These are phyloP conservation scores for Synanceia verrucosa DNA, from an alignment of 2,797 vertebrate species.

Conservation along the genomic window DNA sequence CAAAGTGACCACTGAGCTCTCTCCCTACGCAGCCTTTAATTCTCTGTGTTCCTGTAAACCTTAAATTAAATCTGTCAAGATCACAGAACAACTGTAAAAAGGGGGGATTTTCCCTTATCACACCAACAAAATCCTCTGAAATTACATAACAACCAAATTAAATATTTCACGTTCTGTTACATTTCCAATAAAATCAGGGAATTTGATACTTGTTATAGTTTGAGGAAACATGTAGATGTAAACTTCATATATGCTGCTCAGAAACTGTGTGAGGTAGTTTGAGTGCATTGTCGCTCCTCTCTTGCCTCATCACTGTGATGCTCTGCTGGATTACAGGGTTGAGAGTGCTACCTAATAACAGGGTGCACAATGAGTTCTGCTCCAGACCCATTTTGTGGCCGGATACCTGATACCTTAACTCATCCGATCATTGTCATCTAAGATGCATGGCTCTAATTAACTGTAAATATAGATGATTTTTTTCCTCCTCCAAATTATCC, in stretches of 20 bases:
- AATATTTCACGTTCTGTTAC: conserved; percentile 4
- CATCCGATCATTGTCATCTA: conserved; percentile 77
- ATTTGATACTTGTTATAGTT: not conserved
- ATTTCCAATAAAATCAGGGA: not conserved
- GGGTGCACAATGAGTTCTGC: conserved; percentile 49
- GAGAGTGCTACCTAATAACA: conserved; percentile 69
- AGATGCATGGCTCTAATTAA: conserved; percentile 80
- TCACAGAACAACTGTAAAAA: conserved; percentile 41
- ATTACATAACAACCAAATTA: conserved; percentile 30
- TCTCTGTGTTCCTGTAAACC: conserved; percentile 29
- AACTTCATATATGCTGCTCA: not conserved
- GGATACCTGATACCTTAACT: conserved; percentile 75
- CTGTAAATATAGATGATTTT: conserved; percentile 76
- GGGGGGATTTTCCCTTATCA: conserved; percentile 22
- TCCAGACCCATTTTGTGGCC: conserved; percentile 60
- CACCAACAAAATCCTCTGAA: conserved; percentile 27
- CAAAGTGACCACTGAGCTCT: conserved; percentile 17
- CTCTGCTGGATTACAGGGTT: conserved; percentile 67
- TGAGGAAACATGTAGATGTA: not conserved
- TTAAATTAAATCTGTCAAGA: conserved; percentile 48
- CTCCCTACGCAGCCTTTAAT: conserved; percentile 45
- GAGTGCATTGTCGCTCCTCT: conserved; percentile 47
- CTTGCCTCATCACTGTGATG: conserved; percentile 26
- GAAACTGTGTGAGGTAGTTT: conserved; percentile 49
- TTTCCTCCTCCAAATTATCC: conserved; percentile 72